Base-by-base conservation (phyloP, 2,113 vertebrate species). In the Coryphaenoides rupestris region DNA sequence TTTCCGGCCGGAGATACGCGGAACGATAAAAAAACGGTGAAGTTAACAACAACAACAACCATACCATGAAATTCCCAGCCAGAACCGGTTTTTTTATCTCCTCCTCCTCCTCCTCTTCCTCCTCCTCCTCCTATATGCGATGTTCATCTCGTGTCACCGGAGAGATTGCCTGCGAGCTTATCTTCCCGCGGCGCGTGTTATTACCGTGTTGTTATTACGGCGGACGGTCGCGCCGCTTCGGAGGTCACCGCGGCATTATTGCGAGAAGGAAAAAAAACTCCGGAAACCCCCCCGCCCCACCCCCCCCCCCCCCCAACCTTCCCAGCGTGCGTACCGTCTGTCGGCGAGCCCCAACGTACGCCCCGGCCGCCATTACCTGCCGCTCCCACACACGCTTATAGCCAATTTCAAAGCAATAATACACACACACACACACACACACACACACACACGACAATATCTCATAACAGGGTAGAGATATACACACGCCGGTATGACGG, bases 201-300 rank as follows among this genome's bases (percentile, higher is more conserved):
- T 40, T 40, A 12, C n/a, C n/a, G n/a, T n/a, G n/a, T n/a, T 76
- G 79, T 87, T 86, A 86, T 87, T 88, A 84, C 82, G 78, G 75
- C 78, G n/a, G n/a, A n/a, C n/a, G n/a, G n/a, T n/a, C n/a, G n/a
- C 69, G 66, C 69, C 83, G 81, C 77, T 72, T 52, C 59, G 62
- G 70, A 62, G 85, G 84, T 86, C 79, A 78, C 40, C 67, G 66
- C 75, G 46, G 77, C 80, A 83, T 82, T n/a, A 81, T 86, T 87
- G 81, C 78, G 62, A 40, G 33, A 12, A 7, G 33, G 3, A 1
- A 33, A 33, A 64, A 70, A 52, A 66, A 66, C n/a, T n/a, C n/a
- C n/a, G n/a, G n/a, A n/a, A n/a, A n/a, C n/a, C n/a, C n/a, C n/a
- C n/a, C n/a, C n/a, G n/a, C n/a, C n/a, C n/a, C n/a, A n/a, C n/a